Conservation (phyloP, 2,113 vertebrate genomes). For the Salvator merianae region DNA sequence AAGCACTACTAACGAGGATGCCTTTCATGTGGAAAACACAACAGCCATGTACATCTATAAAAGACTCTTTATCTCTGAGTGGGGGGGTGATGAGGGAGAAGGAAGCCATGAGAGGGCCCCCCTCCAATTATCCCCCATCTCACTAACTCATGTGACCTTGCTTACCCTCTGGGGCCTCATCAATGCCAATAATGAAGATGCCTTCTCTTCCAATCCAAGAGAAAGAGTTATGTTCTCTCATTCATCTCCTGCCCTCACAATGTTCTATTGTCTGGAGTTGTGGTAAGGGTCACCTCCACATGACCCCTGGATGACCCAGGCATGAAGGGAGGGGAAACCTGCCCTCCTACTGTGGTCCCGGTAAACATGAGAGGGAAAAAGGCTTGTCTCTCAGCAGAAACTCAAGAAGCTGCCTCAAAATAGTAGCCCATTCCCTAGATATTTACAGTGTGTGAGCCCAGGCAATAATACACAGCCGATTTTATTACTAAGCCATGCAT, state of each 20-base stretch:
- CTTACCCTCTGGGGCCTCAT: slow-evolving; percentile 25
- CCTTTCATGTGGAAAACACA: slow-evolving; percentile 16
- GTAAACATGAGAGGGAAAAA: background rate
- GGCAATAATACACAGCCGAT: background rate
- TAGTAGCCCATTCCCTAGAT: background rate
- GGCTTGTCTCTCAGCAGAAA: background rate
- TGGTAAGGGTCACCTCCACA: background rate
- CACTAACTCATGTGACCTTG: slow-evolving; percentile 50
- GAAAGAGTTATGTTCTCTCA: slow-evolving; percentile 15
- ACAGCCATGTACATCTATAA: slow-evolving; percentile 15
- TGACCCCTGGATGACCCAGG: background rate
- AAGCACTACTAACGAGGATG: slow-evolving; percentile 10
- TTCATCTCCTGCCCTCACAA: slow-evolving; percentile 25
- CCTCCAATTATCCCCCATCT: slow-evolving; percentile 26
- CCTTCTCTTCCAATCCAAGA: background rate
- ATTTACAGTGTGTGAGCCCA: background rate
- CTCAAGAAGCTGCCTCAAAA: background rate
- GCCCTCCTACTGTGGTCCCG: background rate
- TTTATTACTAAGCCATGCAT: background rate
- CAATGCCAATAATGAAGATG: background rate
- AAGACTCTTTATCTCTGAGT: slow-evolving; percentile 16
- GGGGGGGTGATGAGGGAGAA: background rate
- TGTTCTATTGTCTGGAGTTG: slow-evolving; percentile 47
- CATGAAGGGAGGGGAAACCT: background rate
- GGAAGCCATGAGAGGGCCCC: background rate